Conservation (phyloP, 2,797 vertebrate species). For the Gallinago solitaria region DNA sequence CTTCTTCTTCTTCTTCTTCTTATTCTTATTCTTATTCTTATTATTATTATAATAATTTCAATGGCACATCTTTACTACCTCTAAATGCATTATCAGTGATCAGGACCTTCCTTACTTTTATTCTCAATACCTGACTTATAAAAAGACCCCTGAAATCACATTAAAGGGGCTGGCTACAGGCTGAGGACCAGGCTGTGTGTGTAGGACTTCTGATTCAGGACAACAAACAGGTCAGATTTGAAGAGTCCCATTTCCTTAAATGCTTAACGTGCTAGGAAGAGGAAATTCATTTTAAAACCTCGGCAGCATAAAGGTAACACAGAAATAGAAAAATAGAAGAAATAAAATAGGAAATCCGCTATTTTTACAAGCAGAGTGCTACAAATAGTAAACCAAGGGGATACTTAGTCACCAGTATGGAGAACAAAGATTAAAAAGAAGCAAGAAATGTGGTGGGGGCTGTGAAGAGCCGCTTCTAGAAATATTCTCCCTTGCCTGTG, state of each 20-base stretch:
- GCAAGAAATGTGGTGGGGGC: background rate
- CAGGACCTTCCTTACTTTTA: background rate
- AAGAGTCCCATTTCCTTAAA: background rate
- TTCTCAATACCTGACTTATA: background rate
- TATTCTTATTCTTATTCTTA: background rate
- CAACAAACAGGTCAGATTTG: background rate
- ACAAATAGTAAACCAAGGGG: background rate
- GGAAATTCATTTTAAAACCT: background rate
- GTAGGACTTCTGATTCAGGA: background rate
- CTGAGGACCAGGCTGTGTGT: background rate
- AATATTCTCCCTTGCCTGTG: background rate
- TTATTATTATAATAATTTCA: background rate
- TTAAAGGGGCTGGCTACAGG: background rate
- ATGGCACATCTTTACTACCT: background rate
- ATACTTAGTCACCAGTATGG: slow-evolving; percentile 1
- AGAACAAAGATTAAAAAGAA: background rate
- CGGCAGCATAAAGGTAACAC: background rate
- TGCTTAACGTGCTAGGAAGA: background rate
- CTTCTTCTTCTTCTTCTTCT: background rate
- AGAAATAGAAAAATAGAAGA: slow-evolving; percentile 8
- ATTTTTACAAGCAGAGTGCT: background rate
- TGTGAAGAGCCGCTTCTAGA: background rate
- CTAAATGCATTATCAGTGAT: background rate
- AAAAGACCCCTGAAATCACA: background rate
- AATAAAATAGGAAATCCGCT: background rate